Base-by-base conservation (phyloP, 2,113 vertebrate genomes). In the Phocoena sinus region DNA sequence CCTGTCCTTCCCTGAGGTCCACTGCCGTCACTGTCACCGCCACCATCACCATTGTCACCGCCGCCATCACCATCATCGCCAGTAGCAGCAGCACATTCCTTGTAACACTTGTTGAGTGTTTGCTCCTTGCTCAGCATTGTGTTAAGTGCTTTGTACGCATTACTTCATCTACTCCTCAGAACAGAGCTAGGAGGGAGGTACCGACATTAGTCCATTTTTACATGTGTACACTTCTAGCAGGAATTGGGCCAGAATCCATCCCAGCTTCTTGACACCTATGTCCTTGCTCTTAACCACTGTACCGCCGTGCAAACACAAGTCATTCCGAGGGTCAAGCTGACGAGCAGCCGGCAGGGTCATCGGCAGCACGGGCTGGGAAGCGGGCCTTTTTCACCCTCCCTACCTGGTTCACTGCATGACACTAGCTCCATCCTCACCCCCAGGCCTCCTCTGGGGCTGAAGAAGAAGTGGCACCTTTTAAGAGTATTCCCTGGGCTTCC, bases 401-500 rank as follows among this genome's bases (percentile, higher is more conserved):
- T 31, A 7, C 50, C 2, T 1, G 36, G n/a, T 26, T 28, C 18
- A 33, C 38, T 50, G 23, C 33, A 4, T 95, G 36, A 97, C 7
- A 2, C 3, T 12, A 25, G 62, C 25, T 88, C 58, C 10, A 3
- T 70, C 62, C 50, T 89, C 6, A 44, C 71, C 47, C 81, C 21
- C 85, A 98, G 98, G 83, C 98, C 98, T 31, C 96, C 92, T 8
- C 95, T 98, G 92, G 97, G 63, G 0, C 1, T 10, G 0, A 96
- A 96, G 90, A 47, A 70, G 25, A 86, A 33, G 63, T 98, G 98
- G 98, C 80, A 97, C 26, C 86, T 98, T 41, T 36, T 97, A 25
- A 83, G 80, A 71, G 70, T 79, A 20, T 96, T 97, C 25, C 97
- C 94, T 0, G 67, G 47, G 47, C 47, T 47, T 47, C 47, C 11